phyloP scores from a whole-genome alignment of 2,888 invertebrate genomes.

The Neoaliturus tenellus region DNA sequence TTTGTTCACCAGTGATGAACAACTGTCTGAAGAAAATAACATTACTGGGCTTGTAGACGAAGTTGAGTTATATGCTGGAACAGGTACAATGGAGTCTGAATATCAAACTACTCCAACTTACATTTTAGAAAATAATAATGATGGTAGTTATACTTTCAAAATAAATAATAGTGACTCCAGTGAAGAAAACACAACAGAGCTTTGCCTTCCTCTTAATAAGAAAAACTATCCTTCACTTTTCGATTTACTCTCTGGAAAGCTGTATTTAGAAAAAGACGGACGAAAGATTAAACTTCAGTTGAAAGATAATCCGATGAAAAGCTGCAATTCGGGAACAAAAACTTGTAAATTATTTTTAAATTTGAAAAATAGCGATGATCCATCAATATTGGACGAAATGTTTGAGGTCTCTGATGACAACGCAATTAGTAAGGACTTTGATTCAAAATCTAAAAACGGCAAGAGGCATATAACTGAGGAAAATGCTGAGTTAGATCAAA shows the following conservation, averaged over 20 bases:
- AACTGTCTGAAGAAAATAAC: neutral
- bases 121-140: neutral
- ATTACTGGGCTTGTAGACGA: neutral
- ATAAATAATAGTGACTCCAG: neutral
- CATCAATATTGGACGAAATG: neutral
- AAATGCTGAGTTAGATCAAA: neutral
- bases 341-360: slow-evolving; percentile 5
- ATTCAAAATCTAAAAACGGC: neutral
- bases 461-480: neutral
- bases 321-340: neutral
- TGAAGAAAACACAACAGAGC: neutral
- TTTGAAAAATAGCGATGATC: neutral
- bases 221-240: neutral
- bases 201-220: slow-evolving; percentile 1
- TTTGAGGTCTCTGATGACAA: neutral
- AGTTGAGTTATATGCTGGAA: slow-evolving; percentile 14
- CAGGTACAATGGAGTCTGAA: neutral
- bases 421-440: neutral
- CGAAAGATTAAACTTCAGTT: neutral
- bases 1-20: neutral
- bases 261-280: slow-evolving; percentile 14
- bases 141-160: neutral
- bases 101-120: neutral
- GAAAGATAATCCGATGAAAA: neutral
- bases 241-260: neutral